Conservation (phyloP, 1,140 invertebrate species). For the roundworm (Caenorhabditis elegans) region WBcel235 BX284606.5:15246501-15247000, state of each 20-base stretch:
- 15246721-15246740: not conserved
- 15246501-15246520: not conserved
- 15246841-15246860: too few relatives aligned
- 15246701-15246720: not conserved
- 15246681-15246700: not conserved
- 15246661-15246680: not conserved
- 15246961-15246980: too few relatives aligned
- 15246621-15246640: not conserved
- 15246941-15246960: too few relatives aligned
- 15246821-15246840: not conserved
- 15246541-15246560: not conserved
- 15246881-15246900: not conserved
- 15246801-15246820: slow-evolving; percentile 24
- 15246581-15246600: too few relatives aligned
- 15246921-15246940: too few relatives aligned
- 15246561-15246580: not conserved
- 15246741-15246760: not conserved
- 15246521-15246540: too few relatives aligned
- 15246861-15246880: not conserved
- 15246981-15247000: too few relatives aligned
- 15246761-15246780: not conserved
- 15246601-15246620: slow-evolving; percentile 18
- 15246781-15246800: not conserved
- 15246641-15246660: not conserved
- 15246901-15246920: not conserved